These are phyloP conservation scores for Thalassophryne amazonica DNA, from an alignment of 2,797 vertebrate species.

Conservation along the genomic window DNA sequence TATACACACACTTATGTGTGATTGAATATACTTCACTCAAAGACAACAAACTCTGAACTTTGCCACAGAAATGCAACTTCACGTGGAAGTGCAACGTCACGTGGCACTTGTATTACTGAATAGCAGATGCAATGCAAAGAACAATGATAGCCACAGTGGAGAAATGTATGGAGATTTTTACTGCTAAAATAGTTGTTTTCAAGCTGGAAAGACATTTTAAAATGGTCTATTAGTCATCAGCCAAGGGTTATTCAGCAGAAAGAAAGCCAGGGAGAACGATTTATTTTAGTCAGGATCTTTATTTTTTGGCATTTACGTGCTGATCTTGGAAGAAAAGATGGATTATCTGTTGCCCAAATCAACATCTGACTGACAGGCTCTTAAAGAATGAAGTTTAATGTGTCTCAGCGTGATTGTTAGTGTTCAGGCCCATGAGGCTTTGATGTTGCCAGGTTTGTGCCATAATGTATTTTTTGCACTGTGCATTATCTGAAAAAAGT, in stretches of 20 bases:
- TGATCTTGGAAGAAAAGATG: background rate
- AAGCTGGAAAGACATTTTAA: constrained; percentile 35
- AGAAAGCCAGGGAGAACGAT: constrained; percentile 36
- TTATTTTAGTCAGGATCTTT: constrained; percentile 45
- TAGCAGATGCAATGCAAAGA: constrained; percentile 70
- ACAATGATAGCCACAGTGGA: constrained; percentile 48
- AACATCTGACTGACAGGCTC: no score
- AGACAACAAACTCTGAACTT: constrained; percentile 35
- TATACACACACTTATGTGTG: constrained; percentile 8
- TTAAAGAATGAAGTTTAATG: no score
- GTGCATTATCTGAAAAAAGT: no score
- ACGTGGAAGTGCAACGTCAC: no score
- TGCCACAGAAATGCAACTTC: constrained; percentile 58
- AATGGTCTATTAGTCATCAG: constrained; percentile 36
- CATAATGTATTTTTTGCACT: no score
- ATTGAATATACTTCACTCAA: constrained; percentile 47
- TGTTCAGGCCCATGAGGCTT: no score
- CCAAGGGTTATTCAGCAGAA: constrained; percentile 34
- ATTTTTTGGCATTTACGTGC: constrained; percentile 11
- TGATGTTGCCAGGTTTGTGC: no score
- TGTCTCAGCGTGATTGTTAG: no score
- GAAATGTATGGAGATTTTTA: constrained; percentile 53
- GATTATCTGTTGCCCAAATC: no score
- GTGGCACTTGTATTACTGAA: constrained; percentile 42
- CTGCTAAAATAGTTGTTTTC: constrained; percentile 33